Conservation (phyloP, 2,113 vertebrate species). For the Gymnocephalus cernua region DNA sequence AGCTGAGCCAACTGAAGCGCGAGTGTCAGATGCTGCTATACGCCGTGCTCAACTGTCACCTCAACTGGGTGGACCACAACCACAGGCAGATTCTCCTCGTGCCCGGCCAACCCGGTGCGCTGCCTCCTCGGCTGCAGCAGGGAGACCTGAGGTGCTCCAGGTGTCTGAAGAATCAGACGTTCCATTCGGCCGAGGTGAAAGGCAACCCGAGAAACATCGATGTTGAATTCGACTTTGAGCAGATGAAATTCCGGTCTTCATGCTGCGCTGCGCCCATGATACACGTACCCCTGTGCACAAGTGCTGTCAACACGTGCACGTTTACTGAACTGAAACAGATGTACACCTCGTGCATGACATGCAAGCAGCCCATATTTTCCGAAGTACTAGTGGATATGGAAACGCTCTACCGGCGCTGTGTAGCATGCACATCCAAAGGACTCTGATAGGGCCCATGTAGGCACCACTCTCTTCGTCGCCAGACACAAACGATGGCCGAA, state of each 20-base stretch:
- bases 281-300: not conserved
- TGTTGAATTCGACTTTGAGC: not conserved
- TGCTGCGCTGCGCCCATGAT: not conserved
- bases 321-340: too few relatives aligned
- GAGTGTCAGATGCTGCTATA: not conserved
- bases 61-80: constrained; percentile 20
- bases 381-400: too few relatives aligned
- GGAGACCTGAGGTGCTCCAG: not conserved
- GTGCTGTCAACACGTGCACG: not conserved
- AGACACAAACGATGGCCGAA: too few relatives aligned
- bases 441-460: too few relatives aligned
- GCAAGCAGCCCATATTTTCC: too few relatives aligned
- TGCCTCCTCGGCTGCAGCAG: fast-evolving
- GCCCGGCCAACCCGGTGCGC: not conserved
- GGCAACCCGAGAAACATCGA: not conserved
- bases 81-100: not conserved
- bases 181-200: not conserved
- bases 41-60: not conserved
- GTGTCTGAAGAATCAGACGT: not conserved
- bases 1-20: not conserved
- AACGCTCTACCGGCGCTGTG: too few relatives aligned
- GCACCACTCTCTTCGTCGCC: too few relatives aligned
- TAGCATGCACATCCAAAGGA: too few relatives aligned
- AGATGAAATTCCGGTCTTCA: not conserved
- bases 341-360: too few relatives aligned